These are phyloP conservation scores for Enteromius fasciolatus DNA, from an alignment of 2,797 vertebrate genomes.

Conservation along the genomic window DNA sequence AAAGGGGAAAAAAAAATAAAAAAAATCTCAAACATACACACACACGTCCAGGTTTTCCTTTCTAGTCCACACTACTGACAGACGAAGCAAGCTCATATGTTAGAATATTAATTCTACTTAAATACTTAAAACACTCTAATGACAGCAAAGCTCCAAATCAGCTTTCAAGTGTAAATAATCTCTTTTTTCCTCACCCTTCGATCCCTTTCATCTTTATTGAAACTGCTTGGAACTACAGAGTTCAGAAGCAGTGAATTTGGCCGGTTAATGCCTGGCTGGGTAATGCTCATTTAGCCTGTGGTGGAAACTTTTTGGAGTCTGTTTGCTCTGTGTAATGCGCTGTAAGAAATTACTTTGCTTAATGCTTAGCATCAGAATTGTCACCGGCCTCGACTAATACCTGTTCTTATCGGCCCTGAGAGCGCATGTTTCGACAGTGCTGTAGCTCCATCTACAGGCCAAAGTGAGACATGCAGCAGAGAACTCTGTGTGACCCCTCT, in stretches of 20 bases:
- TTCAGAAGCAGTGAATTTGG: conserved; percentile 59
- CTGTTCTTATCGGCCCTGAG: not conserved
- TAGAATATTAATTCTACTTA: conserved; percentile 83
- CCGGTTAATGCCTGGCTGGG: conserved; percentile 56
- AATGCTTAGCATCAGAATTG: conserved; percentile 20
- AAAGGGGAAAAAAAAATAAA: conserved; percentile 70
- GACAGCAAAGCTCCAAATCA: conserved; percentile 77
- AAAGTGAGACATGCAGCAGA: conserved; percentile 62
- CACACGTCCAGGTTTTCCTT: conserved; percentile 67
- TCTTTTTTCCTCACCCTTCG: conserved; percentile 58
- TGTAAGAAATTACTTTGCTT: conserved; percentile 40
- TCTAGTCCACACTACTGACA: conserved; percentile 74
- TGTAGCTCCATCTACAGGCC: conserved; percentile 82
- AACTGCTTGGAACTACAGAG: conserved; percentile 71
- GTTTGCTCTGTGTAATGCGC: conserved; percentile 32
- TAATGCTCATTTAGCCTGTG: conserved; percentile 62
- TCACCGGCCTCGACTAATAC: conserved; percentile 27
- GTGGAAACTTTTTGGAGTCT: conserved; percentile 49
- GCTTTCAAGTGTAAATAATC: conserved; percentile 81
- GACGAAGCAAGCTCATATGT: conserved; percentile 72
- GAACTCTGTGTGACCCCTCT: conserved; percentile 84
- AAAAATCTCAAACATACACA: conserved; percentile 55
- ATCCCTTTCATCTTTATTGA: conserved; percentile 30
- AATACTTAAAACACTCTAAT: conserved; percentile 80
- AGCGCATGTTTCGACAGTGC: conserved; percentile 66